Percentiles rank a stretch among this genome's conserved stretches.
These are phyloP conservation scores for Drosophila saltans DNA, from an alignment of 1,140 invertebrate species.

Conservation along the genomic window DNA sequence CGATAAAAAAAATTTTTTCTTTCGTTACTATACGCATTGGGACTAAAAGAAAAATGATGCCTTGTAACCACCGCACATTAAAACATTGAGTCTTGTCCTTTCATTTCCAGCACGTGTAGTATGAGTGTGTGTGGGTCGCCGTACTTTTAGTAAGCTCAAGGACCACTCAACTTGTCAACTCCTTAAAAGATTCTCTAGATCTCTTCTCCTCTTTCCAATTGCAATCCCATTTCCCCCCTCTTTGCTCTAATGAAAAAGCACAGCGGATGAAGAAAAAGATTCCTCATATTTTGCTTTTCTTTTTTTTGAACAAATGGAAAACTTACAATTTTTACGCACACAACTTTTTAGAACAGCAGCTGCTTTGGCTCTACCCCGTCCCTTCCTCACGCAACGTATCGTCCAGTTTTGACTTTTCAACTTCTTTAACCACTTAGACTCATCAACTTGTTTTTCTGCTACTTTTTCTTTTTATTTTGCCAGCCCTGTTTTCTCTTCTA, in stretches of 20 bases:
- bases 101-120: not conserved
- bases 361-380: slow-evolving; percentile 18
- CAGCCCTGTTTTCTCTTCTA: slow-evolving; percentile 21
- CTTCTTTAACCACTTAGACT: slow-evolving; percentile 65
- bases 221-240: slow-evolving; percentile 1
- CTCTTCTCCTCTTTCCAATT: slow-evolving; percentile 11
- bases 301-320: slow-evolving; percentile 37
- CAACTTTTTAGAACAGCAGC: slow-evolving; percentile 55
- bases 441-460: slow-evolving; percentile 62
- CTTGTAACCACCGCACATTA: no score
- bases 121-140: slow-evolving; percentile 3
- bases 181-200: slow-evolving; percentile 26
- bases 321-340: slow-evolving; percentile 30
- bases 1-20: no score
- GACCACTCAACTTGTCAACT: slow-evolving; percentile 42
- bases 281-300: slow-evolving; percentile 19
- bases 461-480: slow-evolving; percentile 36
- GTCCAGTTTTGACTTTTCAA: slow-evolving; percentile 64
- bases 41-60: no score
- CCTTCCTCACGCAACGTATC: slow-evolving; percentile 28
- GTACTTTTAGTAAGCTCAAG: slow-evolving; percentile 36
- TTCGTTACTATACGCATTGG: no score
- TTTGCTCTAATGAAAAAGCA: slow-evolving; percentile 41
- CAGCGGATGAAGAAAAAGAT: slow-evolving; percentile 14
- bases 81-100: not conserved